Conservation (phyloP, 2,888 invertebrate genomes). For the Drosophila stalkeri region DNA sequence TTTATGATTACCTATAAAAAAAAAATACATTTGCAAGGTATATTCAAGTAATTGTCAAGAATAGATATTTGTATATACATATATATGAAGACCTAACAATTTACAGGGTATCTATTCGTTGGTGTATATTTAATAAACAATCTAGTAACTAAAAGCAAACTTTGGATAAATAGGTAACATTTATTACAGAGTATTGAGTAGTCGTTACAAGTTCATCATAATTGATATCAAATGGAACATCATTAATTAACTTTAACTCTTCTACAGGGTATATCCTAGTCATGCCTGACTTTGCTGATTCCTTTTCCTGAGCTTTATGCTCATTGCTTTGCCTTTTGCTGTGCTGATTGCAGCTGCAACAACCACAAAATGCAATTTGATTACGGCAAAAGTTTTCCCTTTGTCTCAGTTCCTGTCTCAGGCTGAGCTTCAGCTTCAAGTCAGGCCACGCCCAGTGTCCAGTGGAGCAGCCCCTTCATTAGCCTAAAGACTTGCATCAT, state of each 20-base stretch:
- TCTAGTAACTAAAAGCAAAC: too few relatives aligned
- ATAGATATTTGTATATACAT: too few relatives aligned
- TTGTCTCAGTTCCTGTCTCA: conserved; percentile 60
- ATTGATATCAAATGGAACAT: not conserved
- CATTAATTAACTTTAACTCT: too few relatives aligned
- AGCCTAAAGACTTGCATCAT: conserved; percentile 76
- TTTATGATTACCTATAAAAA: not conserved
- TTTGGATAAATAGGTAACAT: too few relatives aligned
- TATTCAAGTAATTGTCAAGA: too few relatives aligned
- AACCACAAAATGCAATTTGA: conserved; percentile 76
- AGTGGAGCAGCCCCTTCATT: conserved; percentile 53
- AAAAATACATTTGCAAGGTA: too few relatives aligned
- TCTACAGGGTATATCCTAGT: conserved; percentile 12
- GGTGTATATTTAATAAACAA: too few relatives aligned
- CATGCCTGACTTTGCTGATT: not conserved
- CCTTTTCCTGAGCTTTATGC: not conserved
- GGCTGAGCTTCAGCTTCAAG: not conserved
- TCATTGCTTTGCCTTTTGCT: conserved; percentile 12
- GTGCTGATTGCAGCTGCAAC: conserved; percentile 67
- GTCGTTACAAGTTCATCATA: not conserved
- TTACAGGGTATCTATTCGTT: too few relatives aligned
- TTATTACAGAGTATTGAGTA: not conserved
- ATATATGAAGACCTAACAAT: too few relatives aligned
- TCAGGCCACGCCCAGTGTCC: not conserved
- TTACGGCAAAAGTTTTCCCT: conserved; percentile 65